These are phyloP conservation scores for Drosophila azteca DNA, from an alignment of 1,140 invertebrate genomes.

Conservation along the genomic window DNA sequence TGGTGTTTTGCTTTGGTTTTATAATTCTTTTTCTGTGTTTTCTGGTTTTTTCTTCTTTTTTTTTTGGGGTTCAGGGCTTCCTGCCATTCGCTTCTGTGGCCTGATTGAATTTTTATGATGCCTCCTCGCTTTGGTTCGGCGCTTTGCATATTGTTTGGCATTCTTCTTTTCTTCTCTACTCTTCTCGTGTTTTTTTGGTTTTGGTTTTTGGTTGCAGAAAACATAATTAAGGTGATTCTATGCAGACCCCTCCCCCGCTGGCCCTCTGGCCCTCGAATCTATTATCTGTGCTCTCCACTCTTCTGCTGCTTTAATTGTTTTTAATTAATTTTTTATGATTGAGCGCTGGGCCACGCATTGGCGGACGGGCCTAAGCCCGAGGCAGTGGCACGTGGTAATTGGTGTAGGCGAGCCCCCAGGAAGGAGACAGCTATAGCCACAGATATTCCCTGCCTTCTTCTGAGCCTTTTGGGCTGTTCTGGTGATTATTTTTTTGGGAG, in stretches of 20 bases:
- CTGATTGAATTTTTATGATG: conserved; percentile 82
- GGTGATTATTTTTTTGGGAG: conserved; percentile 37
- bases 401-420: conserved; percentile 10
- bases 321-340: conserved; percentile 78
- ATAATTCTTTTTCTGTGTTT: conserved; percentile 2
- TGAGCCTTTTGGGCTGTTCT: conserved; percentile 40
- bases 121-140: conserved; percentile 52
- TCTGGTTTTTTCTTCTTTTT: conserved; percentile 14
- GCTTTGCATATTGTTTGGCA: conserved; percentile 62
- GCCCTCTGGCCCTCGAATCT: conserved; percentile 52
- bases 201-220: conserved; percentile 40
- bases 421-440: conserved; percentile 14
- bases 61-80: conserved; percentile 60
- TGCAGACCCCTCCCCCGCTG: conserved; percentile 64
- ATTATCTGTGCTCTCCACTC: conserved; percentile 54
- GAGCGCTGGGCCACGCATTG: conserved; percentile 1
- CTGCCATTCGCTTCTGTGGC: conserved; percentile 49
- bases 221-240: conserved; percentile 81
- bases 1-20: conserved; percentile 25
- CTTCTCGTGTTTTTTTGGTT: conserved; percentile 19
- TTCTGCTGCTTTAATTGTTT: conserved; percentile 73
- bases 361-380: not conserved
- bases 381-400: conserved; percentile 50
- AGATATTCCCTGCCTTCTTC: conserved; percentile 14
- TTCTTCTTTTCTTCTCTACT: not conserved